Base-by-base conservation (phyloP, 2,113 vertebrate genomes). In the Etheostoma spectabile region DNA sequence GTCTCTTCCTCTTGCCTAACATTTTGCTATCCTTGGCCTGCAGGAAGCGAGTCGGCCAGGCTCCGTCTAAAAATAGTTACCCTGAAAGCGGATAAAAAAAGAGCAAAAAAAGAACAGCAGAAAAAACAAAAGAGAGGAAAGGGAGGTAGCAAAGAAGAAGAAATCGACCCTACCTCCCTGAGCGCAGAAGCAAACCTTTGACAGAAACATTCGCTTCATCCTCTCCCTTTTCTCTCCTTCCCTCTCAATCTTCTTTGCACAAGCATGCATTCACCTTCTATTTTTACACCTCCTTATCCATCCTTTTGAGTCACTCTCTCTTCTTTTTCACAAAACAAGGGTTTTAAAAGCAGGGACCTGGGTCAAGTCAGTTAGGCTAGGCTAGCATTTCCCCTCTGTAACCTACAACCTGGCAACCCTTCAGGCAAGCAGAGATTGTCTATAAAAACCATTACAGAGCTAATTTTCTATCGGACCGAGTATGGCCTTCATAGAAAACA, bases 401-500 rank as follows among this genome's bases (percentile, higher is more conserved):
- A 89, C 75, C 77, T 66, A 61, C 49, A 78, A 89, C 70, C 67
- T 80, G 69, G 76, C 49, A 59, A 80, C 59, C 22, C 38, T 85
- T 64, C 48, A 76, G 74, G 76, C 81, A 0, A 72, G 68, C 66
- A 56, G 68, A 90, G 87, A 86, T 89, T 81, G 76, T 83, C 80
- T 82, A 89, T 87, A 65, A 46, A 73, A 76, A 88, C 74, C 89
- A 93, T 86, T 19, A 86, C 76, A 93, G 92, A 94, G 93, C 93
- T 94, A 93, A 93, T 91, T 92, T 92, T 91, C 79, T 91, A 91
- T 87, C 5, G 87, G 92, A 93, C 90, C 90, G 18, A 76, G 46
- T 85, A 91, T 88, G 90, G 91, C 92, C 92, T 94, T 93, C 80
- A 86, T 60, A 68, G 69, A 77, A 64, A 65, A 74, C 45, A 67